Evolutionary conservation across 37 sponge, comb jelly and placozoan species (phyloP).

Genomic region (Chondrilla cf. caribensis): DNA sequence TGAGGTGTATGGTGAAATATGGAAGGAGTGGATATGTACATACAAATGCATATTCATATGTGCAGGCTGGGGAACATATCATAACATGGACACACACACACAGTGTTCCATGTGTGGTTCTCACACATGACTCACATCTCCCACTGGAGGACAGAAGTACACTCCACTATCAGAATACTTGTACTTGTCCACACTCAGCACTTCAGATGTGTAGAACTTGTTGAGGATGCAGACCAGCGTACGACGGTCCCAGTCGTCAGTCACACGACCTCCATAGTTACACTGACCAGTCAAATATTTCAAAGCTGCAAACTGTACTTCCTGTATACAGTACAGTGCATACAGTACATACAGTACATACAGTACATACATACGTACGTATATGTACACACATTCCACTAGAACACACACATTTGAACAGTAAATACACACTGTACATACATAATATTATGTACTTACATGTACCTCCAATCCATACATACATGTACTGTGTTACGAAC

Average conservation of each 20-base stretch:
- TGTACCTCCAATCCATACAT: background rate
- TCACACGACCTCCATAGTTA: constrained; percentile 99
- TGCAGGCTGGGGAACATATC: too few species aligned
- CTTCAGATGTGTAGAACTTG: constrained; percentile 89
- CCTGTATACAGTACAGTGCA: constrained; percentile 63
- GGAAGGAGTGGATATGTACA: too few species aligned
- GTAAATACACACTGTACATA: background rate
- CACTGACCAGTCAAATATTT: constrained; percentile 97
- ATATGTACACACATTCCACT: background rate
- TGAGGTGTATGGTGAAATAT: too few species aligned
- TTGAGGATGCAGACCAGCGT: constrained; percentile 90
- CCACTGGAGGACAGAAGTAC: constrained; percentile 87
- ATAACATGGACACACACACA: too few species aligned
- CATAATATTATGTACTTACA: too few species aligned
- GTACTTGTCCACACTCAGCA: constrained; percentile 67
- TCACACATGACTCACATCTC: constrained; percentile 79
- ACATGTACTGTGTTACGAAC: constrained; percentile 32
- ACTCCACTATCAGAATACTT: constrained; percentile 86
- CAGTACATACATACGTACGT: too few species aligned
- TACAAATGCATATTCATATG: too few species aligned
- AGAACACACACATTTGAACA: too few species aligned
- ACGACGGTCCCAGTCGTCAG: constrained; percentile 97
- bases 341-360: too few species aligned
- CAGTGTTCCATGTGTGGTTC: too few species aligned
- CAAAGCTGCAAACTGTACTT: constrained; percentile 90